These are phyloP conservation scores for Urocyon cinereoargenteus DNA, from an alignment of 2,797 vertebrate genomes.

Conservation along the genomic window DNA sequence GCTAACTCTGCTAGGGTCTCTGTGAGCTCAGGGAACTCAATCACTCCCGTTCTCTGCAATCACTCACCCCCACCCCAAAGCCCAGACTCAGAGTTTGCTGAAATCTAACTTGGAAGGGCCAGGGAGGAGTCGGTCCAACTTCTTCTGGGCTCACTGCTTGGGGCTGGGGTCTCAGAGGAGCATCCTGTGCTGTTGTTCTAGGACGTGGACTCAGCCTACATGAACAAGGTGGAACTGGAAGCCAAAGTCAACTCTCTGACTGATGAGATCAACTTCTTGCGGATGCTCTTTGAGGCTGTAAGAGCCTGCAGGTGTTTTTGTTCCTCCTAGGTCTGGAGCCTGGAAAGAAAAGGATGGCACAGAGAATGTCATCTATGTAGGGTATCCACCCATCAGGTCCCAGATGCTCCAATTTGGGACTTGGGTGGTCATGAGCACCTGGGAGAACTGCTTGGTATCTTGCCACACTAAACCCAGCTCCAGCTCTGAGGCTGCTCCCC, in stretches of 20 bases:
- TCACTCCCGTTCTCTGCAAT: not conserved
- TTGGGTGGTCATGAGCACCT: not conserved
- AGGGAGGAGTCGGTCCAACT: not conserved
- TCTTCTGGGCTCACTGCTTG: not conserved
- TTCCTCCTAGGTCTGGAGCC: not conserved
- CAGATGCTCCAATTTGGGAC: not conserved
- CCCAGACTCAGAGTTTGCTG: not conserved
- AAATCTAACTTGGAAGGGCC: not conserved
- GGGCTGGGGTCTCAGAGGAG: not conserved
- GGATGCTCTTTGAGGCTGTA: constrained; percentile 80
- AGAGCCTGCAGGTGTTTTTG: constrained; percentile 16
- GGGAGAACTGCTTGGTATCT: not conserved
- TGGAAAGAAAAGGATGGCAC: not conserved
- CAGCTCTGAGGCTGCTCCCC: not conserved
- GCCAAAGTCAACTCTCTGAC: constrained; percentile 78
- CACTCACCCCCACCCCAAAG: not conserved
- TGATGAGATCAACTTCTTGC: constrained; percentile 83
- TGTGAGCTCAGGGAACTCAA: not conserved
- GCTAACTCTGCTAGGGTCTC: not conserved
- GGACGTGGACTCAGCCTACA: constrained; percentile 80
- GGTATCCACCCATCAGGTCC: no score
- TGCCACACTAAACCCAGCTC: not conserved
- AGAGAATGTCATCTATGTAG: not conserved
- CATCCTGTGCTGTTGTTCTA: not conserved
- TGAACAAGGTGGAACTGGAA: constrained; percentile 85